These are phyloP conservation scores for Agonopterix alstromeriana DNA, from an alignment of 2,888 invertebrate species.

Conservation along the genomic window DNA sequence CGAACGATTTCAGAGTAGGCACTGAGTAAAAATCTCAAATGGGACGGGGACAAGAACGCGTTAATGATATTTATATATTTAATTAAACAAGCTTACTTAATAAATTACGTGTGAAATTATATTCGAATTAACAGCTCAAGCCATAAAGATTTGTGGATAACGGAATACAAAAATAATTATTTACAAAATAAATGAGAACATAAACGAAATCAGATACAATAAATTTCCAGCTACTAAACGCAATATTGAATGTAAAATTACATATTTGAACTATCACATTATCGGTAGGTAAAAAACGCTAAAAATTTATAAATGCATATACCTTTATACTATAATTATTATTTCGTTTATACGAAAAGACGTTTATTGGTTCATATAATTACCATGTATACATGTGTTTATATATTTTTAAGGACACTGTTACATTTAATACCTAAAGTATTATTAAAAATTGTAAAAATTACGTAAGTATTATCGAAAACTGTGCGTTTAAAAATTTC, in stretches of 20 bases:
- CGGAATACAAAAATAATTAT: background rate
- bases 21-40: no score
- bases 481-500: slow-evolving; percentile 23
- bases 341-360: slow-evolving; percentile 13
- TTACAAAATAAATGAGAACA: slow-evolving; percentile 6
- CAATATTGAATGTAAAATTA: slow-evolving; percentile 14
- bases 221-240: background rate
- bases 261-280: slow-evolving; percentile 41
- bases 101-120: no score
- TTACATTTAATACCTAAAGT: slow-evolving; percentile 13
- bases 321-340: slow-evolving; percentile 16
- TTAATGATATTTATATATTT: no score
- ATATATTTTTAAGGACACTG: slow-evolving; percentile 22
- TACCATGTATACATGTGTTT: slow-evolving; percentile 12
- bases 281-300: slow-evolving; percentile 45
- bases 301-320: slow-evolving; percentile 36
- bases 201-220: slow-evolving; percentile 5
- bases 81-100: no score
- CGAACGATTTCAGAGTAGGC: no score
- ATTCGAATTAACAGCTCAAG: no score
- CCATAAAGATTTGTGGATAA: no score
- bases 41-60: no score
- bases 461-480: slow-evolving; percentile 27
- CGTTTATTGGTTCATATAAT: slow-evolving; percentile 13
- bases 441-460: slow-evolving; percentile 29